A percentile compares a stretch with the other conserved stretches of the same genome.
These are phyloP conservation scores for Hyperoplus immaculatus DNA, from an alignment of 2,797 vertebrate genomes.

Conservation along the genomic window DNA sequence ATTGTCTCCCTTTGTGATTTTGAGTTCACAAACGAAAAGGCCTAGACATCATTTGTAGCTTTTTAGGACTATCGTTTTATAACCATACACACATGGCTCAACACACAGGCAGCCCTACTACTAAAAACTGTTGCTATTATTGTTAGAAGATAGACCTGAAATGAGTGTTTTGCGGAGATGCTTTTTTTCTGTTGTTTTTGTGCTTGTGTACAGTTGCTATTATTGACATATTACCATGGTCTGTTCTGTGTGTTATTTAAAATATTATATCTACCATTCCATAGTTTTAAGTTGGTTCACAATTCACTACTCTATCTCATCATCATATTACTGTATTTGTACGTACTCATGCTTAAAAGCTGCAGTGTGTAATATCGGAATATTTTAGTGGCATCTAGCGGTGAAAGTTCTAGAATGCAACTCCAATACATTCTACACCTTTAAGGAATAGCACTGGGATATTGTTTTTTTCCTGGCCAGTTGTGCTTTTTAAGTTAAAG, in stretches of 20 bases:
- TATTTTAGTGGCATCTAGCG: too few species aligned
- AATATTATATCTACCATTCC: slow-evolving; percentile 42
- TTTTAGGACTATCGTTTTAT: slow-evolving; percentile 21
- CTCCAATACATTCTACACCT: too few species aligned
- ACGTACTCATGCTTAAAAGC: slow-evolving; percentile 48
- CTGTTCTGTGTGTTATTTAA: slow-evolving; percentile 80
- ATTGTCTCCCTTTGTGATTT: slow-evolving; percentile 18
- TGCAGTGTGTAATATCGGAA: too few species aligned
- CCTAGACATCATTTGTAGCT: background rate
- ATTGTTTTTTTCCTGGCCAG: slow-evolving; percentile 65
- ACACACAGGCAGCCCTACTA: slow-evolving; percentile 12
- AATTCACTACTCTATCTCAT: slow-evolving; percentile 42
- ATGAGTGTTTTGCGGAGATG: slow-evolving; percentile 45
- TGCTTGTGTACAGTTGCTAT: slow-evolving; percentile 67
- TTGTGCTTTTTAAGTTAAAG: slow-evolving; percentile 61
- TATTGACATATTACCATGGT: slow-evolving; percentile 58
- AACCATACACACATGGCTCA: slow-evolving; percentile 12
- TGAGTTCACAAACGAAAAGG: slow-evolving; percentile 2
- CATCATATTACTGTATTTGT: slow-evolving; percentile 73
- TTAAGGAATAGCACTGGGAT: slow-evolving; percentile 55
- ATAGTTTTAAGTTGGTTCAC: slow-evolving; percentile 61
- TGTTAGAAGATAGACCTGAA: slow-evolving; percentile 16
- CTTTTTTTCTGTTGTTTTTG: slow-evolving; percentile 50
- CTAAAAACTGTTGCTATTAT: background rate
- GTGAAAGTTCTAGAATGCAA: too few species aligned